Base-by-base conservation (phyloP, 2,113 vertebrate genomes). In the Orientallactaga bullata region DNA sequence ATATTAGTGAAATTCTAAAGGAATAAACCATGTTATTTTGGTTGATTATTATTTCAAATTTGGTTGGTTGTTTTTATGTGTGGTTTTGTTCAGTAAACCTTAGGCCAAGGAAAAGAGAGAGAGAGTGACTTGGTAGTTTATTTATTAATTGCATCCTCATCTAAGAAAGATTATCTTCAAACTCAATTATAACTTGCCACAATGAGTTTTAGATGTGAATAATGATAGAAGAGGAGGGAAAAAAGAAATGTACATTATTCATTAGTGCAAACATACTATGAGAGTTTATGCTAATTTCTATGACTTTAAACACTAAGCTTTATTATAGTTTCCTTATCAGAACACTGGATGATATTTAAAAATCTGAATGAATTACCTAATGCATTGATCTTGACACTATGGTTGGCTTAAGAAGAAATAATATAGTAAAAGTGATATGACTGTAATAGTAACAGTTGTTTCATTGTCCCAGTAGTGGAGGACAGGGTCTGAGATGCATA, bases 301-400 rank as follows among this genome's bases (percentile, higher is more conserved):
- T 89, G 55, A 73, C 83, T 90, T 72, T 24, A 15, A 71, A 37
- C 42, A 51, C 81, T 90, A 23, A n/a, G 39, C 60, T 83, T 94
- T 76, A 3, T 42, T 85, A 80, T 81, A 85, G 24, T n/a, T 79
- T 92, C 15, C 63, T 73, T 7, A 9, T 35, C 35, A 74, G 37
- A 77, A 77, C 30, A 83, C 13, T 91, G 18, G 30, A 32, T 24
- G 80, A 1, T 80, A 61, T 84, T 96, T 83, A 60, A 89, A 94
- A 96, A 20, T 79, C 16, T 20, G 51, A 55, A 58, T 88, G 39
- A 66, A 47, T 93, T 83, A 55, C 69, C 55, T 87, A 66, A 65
- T 77, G 2, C 32, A 9, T 39, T 76, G 7, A 85, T 82, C 17
- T 83, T 86, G 35, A 1, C 88, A 83, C 60, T 16, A 16, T 65